Base-by-base conservation (phyloP, 2,797 vertebrate genomes). In the Sebastes baramenuke region DNA sequence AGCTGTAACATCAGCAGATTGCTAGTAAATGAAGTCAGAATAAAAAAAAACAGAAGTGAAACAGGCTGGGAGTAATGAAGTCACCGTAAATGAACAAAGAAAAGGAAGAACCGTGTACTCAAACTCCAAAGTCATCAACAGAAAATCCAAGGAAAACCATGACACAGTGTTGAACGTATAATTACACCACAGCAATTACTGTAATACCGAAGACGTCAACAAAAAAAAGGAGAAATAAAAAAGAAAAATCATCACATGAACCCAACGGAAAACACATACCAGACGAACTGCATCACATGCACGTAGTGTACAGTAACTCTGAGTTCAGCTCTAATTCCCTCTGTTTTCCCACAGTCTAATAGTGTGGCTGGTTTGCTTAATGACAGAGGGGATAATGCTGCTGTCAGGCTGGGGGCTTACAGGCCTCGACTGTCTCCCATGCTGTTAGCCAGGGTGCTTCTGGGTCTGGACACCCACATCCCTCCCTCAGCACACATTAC, bases 341-440 rank as follows among this genome's bases (percentile, higher is more conserved):
- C 42, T 25, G 9, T 58, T 65, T 46, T 54, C 58, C 77, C 56
- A 69, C 10, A 65, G 22, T 49, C 66, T 73, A 80, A 87, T 76
- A 66, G 80, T 72, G 59, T 36, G 82, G 29, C 81, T 62, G 52
- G 52, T 75, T 80, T 72, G 29, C 64, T 38, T 74, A 76, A 81
- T 77, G 67, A 67, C 65, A 49, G 61, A 80, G 34, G 25, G 73
- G 67, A 70, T 67, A 80, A 77, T 65, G 61, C 59, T 56, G 69
- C 69, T 36, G 62, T 34, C 12, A 20, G 60, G 32, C 25, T 30
- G 7, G 42, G 42, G 54, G 54, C 24, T 68, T 8, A 46, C 18
- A 22, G 16, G 30, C 29, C 16, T 36, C 18, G n/a, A 59, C 54
- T 30, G 38, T 58, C 55, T 60, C 18, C 29, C 69, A 60, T 36